Evolutionary conservation across 2,113 vertebrate species (phyloP).

Genomic region (Neomonachus schauinslandi): DNA sequence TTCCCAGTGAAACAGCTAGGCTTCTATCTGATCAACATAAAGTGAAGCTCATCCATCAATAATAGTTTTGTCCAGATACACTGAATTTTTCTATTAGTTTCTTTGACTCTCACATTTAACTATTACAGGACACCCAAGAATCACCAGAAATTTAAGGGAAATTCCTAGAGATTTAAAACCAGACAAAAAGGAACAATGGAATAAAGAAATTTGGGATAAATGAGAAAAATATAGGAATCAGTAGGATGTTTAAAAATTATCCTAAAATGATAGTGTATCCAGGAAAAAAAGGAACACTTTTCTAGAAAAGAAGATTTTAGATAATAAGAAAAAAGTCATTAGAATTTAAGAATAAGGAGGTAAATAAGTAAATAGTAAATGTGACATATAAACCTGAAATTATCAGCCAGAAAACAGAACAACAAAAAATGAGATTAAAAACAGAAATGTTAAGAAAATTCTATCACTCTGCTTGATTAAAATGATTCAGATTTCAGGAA

Average conservation of each 20-base stretch:
- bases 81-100: neutral
- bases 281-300: neutral
- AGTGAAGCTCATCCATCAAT: neutral
- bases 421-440: neutral
- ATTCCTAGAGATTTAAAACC: neutral
- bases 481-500: slow-evolving; percentile 21
- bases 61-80: neutral
- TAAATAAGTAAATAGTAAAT: neutral
- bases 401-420: neutral
- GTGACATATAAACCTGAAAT: neutral
- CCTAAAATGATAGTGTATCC: neutral
- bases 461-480: neutral
- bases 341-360: neutral
- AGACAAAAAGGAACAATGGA: neutral
- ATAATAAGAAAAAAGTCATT: neutral
- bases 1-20: neutral
- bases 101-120: neutral
- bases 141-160: neutral
- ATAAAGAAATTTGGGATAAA: neutral
- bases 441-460: neutral
- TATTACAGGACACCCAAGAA: neutral
- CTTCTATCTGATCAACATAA: neutral
- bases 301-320: neutral
- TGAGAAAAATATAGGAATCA: neutral
- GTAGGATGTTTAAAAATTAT: neutral